phyloP scores from a whole-genome alignment of 1,140 invertebrate genomes.

The Spodoptera litura region DNA sequence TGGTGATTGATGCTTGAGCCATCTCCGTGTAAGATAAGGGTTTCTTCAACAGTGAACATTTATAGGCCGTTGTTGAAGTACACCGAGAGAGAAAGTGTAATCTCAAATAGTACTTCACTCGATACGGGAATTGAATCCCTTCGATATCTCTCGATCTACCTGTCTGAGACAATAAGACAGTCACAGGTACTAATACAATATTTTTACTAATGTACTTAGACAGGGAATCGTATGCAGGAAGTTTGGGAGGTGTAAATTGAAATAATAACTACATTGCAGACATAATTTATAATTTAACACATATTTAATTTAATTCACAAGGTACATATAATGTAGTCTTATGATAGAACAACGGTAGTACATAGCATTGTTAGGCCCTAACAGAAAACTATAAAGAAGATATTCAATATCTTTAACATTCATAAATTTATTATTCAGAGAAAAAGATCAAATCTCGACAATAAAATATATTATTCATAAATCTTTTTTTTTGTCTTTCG shows the following conservation, averaged over 20 bases:
- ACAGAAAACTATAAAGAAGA: conserved; percentile 60
- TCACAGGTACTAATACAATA: too few species aligned
- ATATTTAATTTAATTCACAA: conserved; percentile 71
- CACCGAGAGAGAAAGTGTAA: too few species aligned
- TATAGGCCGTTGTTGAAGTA: too few species aligned
- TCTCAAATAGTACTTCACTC: too few species aligned
- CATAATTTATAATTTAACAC: conserved; percentile 79
- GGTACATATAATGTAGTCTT: conserved; percentile 59
- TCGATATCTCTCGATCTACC: too few species aligned
- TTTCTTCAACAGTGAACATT: too few species aligned
- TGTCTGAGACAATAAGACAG: too few species aligned
- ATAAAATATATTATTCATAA: too few species aligned
- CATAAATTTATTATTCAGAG: conserved; percentile 55
- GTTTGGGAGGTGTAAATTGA: not conserved
- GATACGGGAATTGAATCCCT: too few species aligned
- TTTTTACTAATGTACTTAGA: too few species aligned
- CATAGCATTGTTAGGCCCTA: conserved; percentile 63
- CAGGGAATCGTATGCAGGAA: not conserved
- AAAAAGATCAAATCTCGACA: conserved; percentile 69
- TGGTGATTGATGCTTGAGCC: too few species aligned
- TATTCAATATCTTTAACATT: conserved; percentile 75
- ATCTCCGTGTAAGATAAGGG: too few species aligned
- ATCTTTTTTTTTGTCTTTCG: conserved; percentile 42
- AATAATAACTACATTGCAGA: conserved; percentile 70
- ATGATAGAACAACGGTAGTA: conserved; percentile 51